Percentiles rank a stretch among this genome's conserved stretches.
Evolutionary conservation across 2,888 invertebrate species (phyloP).

Genomic region (Drosophila sordidula): DNA sequence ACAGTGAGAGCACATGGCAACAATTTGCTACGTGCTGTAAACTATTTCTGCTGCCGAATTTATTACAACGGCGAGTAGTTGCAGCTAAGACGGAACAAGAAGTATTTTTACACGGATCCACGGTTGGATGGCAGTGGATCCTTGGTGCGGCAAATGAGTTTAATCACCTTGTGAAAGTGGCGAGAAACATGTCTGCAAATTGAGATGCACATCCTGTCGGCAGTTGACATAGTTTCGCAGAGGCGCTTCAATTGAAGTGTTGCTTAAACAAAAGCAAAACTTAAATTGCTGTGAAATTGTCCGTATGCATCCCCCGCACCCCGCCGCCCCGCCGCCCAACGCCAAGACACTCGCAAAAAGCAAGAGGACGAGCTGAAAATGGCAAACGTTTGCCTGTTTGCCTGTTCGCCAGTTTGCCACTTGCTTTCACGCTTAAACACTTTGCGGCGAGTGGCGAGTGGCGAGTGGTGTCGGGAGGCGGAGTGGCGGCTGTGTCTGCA

Average conservation of each 20-base stretch:
- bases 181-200: slow-evolving; percentile 46
- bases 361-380: slow-evolving; percentile 42
- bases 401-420: slow-evolving; percentile 41
- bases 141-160: slow-evolving; percentile 65
- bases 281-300: slow-evolving; percentile 78
- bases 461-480: neutral
- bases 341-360: slow-evolving; percentile 9
- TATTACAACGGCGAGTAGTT: slow-evolving; percentile 51
- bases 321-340: neutral
- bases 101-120: slow-evolving; percentile 27
- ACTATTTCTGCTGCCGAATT: slow-evolving; percentile 70
- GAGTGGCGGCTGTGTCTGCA: slow-evolving; percentile 29
- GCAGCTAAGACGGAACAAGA: slow-evolving; percentile 18
- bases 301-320: slow-evolving; percentile 36
- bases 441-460: slow-evolving; percentile 31
- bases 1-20: slow-evolving; percentile 43
- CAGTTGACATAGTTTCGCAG: slow-evolving; percentile 74
- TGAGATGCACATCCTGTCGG: slow-evolving; percentile 55
- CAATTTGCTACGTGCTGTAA: slow-evolving; percentile 76
- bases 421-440: slow-evolving; percentile 61
- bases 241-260: slow-evolving; percentile 78
- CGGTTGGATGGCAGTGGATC: neutral
- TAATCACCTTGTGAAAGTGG: slow-evolving; percentile 74
- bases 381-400: slow-evolving; percentile 59
- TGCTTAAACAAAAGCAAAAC: slow-evolving; percentile 80